A percentile compares a stretch with the other conserved stretches of the same genome.
Evolutionary conservation across 2,113 vertebrate species (phyloP).

Genomic region (Catharus bicknelli): DNA sequence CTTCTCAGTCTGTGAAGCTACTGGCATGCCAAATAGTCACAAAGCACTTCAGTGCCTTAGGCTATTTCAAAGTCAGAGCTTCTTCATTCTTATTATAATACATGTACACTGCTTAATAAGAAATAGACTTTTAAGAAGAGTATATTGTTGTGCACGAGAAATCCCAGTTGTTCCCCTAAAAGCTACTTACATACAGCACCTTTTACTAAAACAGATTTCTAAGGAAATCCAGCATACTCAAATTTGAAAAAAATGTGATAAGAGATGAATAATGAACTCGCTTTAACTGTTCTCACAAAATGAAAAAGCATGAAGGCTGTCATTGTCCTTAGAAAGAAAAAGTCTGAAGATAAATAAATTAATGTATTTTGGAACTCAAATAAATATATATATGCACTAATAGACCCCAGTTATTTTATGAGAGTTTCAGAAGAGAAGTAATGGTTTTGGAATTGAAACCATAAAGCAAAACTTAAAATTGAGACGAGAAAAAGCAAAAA

Average conservation of each 20-base stretch:
- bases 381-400: background rate
- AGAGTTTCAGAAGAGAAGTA: background rate
- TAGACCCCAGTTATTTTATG: background rate
- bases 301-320: background rate
- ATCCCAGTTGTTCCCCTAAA: background rate
- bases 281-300: background rate
- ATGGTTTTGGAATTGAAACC: background rate
- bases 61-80: constrained; percentile 19
- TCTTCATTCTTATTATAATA: constrained; percentile 27
- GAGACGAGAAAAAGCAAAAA: background rate
- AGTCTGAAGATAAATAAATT: background rate
- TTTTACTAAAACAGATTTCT: background rate
- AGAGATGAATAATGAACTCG: background rate
- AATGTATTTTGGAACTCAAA: background rate
- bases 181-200: background rate
- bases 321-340: background rate
- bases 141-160: background rate
- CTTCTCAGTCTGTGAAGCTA: background rate
- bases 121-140: background rate
- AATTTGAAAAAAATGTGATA: background rate
- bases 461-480: background rate
- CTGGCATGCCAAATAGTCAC: background rate
- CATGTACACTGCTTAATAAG: constrained; percentile 24
- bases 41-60: constrained; percentile 38
- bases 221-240: background rate